Percentiles rank a stretch among this genome's conserved stretches.
Conservation (phyloP, 2,797 vertebrate species). For the Calcarius lapponicus region DNA sequence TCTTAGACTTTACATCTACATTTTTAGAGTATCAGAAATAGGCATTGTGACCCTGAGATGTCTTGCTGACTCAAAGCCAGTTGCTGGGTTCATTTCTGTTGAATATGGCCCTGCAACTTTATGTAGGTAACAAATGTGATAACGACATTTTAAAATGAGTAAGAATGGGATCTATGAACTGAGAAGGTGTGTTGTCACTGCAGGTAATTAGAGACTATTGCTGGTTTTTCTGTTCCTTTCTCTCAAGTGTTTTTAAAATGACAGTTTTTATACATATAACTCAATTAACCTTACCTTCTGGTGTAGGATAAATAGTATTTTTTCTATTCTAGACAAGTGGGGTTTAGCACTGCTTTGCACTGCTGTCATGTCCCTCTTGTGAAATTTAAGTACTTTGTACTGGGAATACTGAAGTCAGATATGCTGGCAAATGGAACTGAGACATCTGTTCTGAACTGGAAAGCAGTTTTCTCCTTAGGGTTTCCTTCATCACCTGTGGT, state of each 20-base stretch:
- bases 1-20: background rate
- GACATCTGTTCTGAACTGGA: background rate
- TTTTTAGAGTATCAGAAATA: background rate
- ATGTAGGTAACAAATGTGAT: background rate
- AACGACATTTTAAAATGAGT: background rate
- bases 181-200: background rate
- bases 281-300: background rate
- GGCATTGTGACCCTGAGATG: background rate
- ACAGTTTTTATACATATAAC: background rate
- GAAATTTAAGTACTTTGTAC: background rate
- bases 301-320: background rate
- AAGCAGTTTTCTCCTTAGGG: background rate
- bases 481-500: background rate
- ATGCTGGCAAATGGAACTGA: background rate
- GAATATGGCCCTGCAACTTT: background rate
- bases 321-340: background rate
- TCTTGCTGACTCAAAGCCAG: background rate
- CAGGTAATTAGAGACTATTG: background rate
- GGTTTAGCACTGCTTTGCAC: background rate
- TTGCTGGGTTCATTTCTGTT: background rate
- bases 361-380: background rate
- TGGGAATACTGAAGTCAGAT: background rate
- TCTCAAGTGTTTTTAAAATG: background rate
- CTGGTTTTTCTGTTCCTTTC: background rate
- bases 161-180: background rate